Evolutionary conservation across 2,888 invertebrate genomes (phyloP), one percentile per base, ranked within the genome.

Genomic region (Didymodactylos carnosus): DNA sequence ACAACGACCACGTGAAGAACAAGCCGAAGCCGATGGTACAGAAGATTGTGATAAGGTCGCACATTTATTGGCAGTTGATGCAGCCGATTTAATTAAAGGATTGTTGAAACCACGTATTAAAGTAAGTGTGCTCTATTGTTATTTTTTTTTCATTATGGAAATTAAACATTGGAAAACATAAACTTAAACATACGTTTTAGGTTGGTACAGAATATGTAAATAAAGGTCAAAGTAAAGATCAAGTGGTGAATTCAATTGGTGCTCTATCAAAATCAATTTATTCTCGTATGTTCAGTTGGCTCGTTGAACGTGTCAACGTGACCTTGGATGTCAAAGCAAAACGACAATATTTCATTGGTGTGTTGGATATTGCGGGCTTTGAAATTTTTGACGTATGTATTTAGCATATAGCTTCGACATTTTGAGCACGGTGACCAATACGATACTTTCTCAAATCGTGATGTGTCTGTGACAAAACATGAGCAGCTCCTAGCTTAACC

Each of bases 281-380:
- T 79, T 81, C 83, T 75, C 81, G 85, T 73, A 84, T 85, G 83
- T 85, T 85, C 81, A 80, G 79, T 69, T 98, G 91, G 91, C 88
- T 98, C 84, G 97, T 98, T 84, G 91, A 91, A 88, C 93, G 94
- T 86, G 94, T 95, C 90, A 98, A 98, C 90, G 92, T 94, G 86
- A 98, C 97, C 80, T 88, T 98, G 84, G 94, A 95, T 87, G 95
- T 94, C 85, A 91, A 94, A 86, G 93, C 93, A 85, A 95, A 95
- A 88, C 90, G 94, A 85, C 92, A 92, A 85, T 92, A 92, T 86
- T 98, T 95, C 88, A 97, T 97, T 86, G 95, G 97, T 91, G 97
- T 98, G 85, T 89, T 98, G 89, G 97, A 98, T 92, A 98, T 98
- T 87, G 98, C 98, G 85, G 98, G 98, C 88, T 98, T 98, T 87